A percentile compares a stretch with the other conserved stretches of the same genome.
Conservation (phyloP, 2,113 vertebrate genomes). For the Mesoclemmys tuberculata region DNA sequence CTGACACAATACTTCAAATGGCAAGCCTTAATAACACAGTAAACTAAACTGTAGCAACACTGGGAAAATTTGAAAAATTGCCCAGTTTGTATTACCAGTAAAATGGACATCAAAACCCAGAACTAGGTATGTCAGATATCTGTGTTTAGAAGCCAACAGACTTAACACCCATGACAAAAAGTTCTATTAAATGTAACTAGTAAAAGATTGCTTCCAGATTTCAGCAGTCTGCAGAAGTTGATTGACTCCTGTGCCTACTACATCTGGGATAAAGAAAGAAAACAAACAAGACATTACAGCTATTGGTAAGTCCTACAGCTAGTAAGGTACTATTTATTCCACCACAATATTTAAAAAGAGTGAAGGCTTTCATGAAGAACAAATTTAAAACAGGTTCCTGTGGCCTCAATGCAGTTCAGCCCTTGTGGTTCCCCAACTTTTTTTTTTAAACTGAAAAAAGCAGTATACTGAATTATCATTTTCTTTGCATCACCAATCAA, state of each 20-base stretch:
- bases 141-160: not conserved
- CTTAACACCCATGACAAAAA: not conserved
- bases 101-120: not conserved
- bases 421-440: not conserved
- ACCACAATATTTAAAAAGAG: not conserved
- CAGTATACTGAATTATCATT: not conserved
- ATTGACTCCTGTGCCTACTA: not conserved
- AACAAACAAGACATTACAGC: not conserved
- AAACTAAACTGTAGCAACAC: not conserved
- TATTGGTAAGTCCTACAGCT: not conserved
- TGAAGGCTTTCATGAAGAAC: not conserved
- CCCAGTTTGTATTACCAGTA: not conserved
- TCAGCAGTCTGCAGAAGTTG: not conserved
- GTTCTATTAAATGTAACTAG: not conserved
- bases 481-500: not conserved
- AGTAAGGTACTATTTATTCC: not conserved
- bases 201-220: not conserved
- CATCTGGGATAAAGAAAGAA: not conserved
- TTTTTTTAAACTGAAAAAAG: not conserved
- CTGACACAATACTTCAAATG: not conserved
- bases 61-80: not conserved
- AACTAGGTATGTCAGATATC: accelerated
- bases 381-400: not conserved
- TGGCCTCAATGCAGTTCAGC: not conserved
- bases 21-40: not conserved